These are phyloP conservation scores for Chlorospingus semifuscus DNA, from an alignment of 2,797 vertebrate genomes.

Conservation along the genomic window DNA sequence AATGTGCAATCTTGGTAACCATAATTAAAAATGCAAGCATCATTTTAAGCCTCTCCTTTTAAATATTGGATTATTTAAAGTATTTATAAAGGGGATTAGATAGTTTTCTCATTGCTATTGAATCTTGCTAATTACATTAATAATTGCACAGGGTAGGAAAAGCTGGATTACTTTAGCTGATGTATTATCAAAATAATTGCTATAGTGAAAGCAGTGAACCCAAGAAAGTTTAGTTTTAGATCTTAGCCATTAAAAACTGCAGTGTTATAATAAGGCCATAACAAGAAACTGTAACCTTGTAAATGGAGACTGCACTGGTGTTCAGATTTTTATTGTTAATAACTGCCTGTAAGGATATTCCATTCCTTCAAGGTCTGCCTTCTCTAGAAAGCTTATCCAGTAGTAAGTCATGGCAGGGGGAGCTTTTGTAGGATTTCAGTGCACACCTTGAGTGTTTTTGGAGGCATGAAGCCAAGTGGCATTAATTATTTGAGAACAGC, in stretches of 20 bases:
- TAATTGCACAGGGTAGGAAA: not conserved
- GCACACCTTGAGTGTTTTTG: not conserved
- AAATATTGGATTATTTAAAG: not conserved
- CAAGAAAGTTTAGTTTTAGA: not conserved
- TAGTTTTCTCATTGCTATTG: not conserved
- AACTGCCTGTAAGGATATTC: not conserved
- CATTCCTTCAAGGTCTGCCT: not conserved
- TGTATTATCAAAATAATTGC: not conserved
- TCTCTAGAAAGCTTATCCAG: not conserved
- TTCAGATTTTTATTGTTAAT: conserved; percentile 9
- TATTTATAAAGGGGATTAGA: not conserved
- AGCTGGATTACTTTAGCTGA: not conserved
- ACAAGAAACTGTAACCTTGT: conserved; percentile 2
- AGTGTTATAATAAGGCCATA: not conserved
- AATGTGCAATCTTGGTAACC: not conserved
- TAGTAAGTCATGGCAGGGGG: not conserved
- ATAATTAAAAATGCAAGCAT: not conserved
- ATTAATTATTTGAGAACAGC: conserved; percentile 12
- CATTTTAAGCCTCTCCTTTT: not conserved
- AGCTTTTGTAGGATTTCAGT: conserved; percentile 2
- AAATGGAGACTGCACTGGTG: not conserved
- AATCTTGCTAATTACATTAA: not conserved
- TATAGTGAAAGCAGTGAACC: not conserved
- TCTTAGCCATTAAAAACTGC: not conserved
- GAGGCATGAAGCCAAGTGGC: not conserved